Base-by-base conservation (phyloP, 2,888 invertebrate genomes). In the Dryomyza anilis region DNA sequence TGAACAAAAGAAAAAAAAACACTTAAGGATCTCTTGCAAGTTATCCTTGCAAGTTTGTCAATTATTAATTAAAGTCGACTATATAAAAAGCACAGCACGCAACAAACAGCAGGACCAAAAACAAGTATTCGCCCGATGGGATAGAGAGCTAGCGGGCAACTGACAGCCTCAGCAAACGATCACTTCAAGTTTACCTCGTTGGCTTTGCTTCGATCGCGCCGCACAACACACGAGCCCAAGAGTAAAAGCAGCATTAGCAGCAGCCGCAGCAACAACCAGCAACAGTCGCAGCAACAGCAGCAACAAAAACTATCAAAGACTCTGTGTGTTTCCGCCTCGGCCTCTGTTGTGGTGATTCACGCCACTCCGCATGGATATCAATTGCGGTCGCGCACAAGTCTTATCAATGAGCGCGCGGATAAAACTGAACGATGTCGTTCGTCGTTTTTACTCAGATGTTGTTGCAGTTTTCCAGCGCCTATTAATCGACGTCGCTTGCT, bases 81-180 rank as follows among this genome's bases (percentile, higher is more conserved):
- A n/a, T n/a, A n/a, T n/a, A n/a, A n/a, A n/a, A n/a, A n/a, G 10
- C 25, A 46, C 19, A 36, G 23, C 23, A 39, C 21, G 16, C n/a
- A 33, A 55, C 36, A 25, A n/a, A 39, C 3, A 39, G 4, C 12
- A 45, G 27, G n/a, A 53, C 25, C 61, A 30, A n/a, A 21, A 23
- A 39, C 43, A 60, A n/a, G n/a, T 71, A 60, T 50, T 30, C 81
- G 80, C 78, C 82, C 81, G 77, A 69, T 74, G 73, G 72, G 72
- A 75, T 73, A 74, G 79, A 81, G 76, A 73, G 78, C 78, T 76
- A 79, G 74, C 75, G 73, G 74, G 71, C 79, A 81, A 82, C 83
- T 83, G 79, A 82, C 75, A 78, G 72, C 72, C 73, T 64, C 71
- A 68, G 67, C 68, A 57, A 63, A 67, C 68, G 73, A 72, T 74